A percentile compares a stretch with the other conserved stretches of the same genome.
These are phyloP conservation scores for Sternarchorhynchus goeldii DNA, from an alignment of 2,797 vertebrate genomes.

Conservation along the genomic window DNA sequence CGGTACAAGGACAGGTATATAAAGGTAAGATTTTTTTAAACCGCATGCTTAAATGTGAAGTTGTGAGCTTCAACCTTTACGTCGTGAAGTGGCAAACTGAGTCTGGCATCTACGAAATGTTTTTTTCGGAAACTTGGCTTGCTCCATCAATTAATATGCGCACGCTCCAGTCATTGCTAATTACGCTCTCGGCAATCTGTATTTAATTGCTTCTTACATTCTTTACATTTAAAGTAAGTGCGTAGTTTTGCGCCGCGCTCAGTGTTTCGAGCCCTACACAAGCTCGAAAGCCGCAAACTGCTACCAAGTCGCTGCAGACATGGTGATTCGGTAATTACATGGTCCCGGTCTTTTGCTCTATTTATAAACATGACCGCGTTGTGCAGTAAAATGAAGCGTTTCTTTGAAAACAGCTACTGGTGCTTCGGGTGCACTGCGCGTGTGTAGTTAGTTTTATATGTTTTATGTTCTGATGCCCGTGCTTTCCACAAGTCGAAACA, in stretches of 20 bases:
- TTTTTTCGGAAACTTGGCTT: background rate
- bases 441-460: background rate
- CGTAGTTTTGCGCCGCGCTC: background rate
- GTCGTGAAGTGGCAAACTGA: slow-evolving; percentile 18
- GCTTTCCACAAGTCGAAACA: too few species aligned
- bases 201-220: too few species aligned
- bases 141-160: too few species aligned
- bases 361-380: slow-evolving; percentile 49
- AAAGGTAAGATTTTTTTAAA: slow-evolving; percentile 75
- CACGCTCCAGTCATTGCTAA: too few species aligned
- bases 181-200: too few species aligned
- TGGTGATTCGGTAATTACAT: slow-evolving; percentile 46
- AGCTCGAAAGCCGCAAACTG: slow-evolving; percentile 3
- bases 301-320: slow-evolving; percentile 28
- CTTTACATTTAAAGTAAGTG: background rate
- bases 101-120: background rate
- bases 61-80: background rate
- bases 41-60: background rate
- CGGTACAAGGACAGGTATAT: slow-evolving; percentile 75
- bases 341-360: slow-evolving; percentile 32
- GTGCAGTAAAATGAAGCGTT: slow-evolving; percentile 13
- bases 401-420: background rate
- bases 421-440: background rate
- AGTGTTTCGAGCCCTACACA: background rate
- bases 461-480: too few species aligned